Evolutionary conservation across 2,113 vertebrate species (phyloP).

Genomic region (Jaculus jaculus): DNA sequence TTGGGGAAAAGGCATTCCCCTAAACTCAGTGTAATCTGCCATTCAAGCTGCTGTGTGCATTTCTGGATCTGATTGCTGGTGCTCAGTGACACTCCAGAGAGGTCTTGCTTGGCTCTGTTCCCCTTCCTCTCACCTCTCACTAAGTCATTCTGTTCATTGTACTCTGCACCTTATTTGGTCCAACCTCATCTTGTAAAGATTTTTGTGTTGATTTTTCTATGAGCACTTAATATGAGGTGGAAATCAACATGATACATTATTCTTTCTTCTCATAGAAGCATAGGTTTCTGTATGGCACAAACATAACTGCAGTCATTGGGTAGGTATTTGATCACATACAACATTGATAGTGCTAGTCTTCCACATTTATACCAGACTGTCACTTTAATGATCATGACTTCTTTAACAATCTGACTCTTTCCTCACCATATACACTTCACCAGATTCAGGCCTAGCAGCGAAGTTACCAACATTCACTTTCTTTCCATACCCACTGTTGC

Average conservation of each 20-base stretch:
- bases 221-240: slow-evolving; percentile 78
- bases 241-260: slow-evolving; percentile 72
- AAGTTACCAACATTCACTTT: background rate
- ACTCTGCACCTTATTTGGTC: background rate
- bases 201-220: slow-evolving; percentile 79
- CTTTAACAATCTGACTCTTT: slow-evolving; percentile 52
- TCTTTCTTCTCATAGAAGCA: slow-evolving; percentile 76
- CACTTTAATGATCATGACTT: slow-evolving; percentile 76
- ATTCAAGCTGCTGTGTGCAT: background rate
- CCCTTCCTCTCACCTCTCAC: background rate
- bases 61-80: background rate
- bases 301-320: slow-evolving; percentile 75
- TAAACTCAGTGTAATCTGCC: background rate
- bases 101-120: background rate
- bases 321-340: slow-evolving; percentile 63
- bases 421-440: background rate
- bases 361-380: slow-evolving; percentile 70
- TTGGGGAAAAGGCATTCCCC: background rate
- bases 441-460: slow-evolving; percentile 20
- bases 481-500: background rate
- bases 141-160: background rate
- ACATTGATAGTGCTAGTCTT: slow-evolving; percentile 69
- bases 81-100: background rate
- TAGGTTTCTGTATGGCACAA: slow-evolving; percentile 74
- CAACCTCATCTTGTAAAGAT: slow-evolving; percentile 70